Evolutionary conservation across 2,797 vertebrate species (phyloP).

Genomic region (Buceros bicornis): DNA sequence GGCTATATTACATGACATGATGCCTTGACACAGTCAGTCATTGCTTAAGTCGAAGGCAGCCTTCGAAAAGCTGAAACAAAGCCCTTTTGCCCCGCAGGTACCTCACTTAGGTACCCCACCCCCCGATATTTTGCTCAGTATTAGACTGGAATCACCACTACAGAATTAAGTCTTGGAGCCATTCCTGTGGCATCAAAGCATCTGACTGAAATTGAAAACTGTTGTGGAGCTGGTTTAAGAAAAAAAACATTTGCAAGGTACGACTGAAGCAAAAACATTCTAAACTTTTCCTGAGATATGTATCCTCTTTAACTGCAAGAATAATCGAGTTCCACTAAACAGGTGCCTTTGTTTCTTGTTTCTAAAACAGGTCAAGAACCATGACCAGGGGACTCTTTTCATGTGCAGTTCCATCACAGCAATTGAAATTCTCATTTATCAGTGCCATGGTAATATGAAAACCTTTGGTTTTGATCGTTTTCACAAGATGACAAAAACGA

Average conservation of each 20-base stretch:
- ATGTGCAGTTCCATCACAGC: conserved; percentile 50
- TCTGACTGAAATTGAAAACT: conserved; percentile 28
- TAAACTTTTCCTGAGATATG: conserved; percentile 36
- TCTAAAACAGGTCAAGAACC: conserved; percentile 54
- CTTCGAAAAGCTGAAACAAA: conserved; percentile 58
- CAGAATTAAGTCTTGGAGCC: conserved; percentile 26
- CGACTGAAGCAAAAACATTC: conserved; percentile 10
- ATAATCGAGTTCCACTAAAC: conserved; percentile 47
- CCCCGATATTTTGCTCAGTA: not conserved
- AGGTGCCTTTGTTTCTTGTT: conserved; percentile 34
- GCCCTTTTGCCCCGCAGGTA: not conserved
- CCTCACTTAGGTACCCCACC: not conserved
- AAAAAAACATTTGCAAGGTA: conserved; percentile 35
- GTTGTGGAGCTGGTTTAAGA: not conserved
- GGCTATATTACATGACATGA: not conserved
- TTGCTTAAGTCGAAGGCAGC: conserved; percentile 2
- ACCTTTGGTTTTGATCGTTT: conserved; percentile 55
- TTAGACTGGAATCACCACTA: not conserved
- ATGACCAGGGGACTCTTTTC: conserved; percentile 45
- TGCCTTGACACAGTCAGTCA: conserved; percentile 23
- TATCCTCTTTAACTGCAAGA: conserved; percentile 43
- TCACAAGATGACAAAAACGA: conserved; percentile 51
- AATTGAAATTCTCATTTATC: conserved; percentile 54
- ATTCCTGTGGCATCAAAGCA: not conserved
- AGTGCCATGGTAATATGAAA: conserved; percentile 15